phyloP scores from a whole-genome alignment of 2,888 invertebrate genomes.

The Scaptomyza reducta region DNA sequence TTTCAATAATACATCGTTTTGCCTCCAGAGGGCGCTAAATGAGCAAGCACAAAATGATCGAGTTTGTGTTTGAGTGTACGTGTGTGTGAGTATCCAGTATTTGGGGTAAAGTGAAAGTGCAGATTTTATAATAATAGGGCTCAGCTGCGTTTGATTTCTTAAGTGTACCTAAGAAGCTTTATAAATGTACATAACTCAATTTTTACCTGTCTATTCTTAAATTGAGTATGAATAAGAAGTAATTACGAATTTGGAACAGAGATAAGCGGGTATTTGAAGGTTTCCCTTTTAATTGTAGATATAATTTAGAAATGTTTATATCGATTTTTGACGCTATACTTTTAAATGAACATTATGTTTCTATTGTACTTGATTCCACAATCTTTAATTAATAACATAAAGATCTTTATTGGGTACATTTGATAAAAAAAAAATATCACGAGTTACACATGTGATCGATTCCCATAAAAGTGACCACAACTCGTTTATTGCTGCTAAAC shows the following conservation, averaged over 20 bases:
- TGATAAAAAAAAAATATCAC: background rate
- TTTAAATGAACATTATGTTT: background rate
- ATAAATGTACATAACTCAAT: constrained; percentile 3
- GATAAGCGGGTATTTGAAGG: background rate
- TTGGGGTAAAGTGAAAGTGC: constrained; percentile 77
- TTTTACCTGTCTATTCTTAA: background rate
- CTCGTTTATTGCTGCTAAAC: constrained; percentile 22
- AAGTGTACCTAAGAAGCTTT: constrained; percentile 10
- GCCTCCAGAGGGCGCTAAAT: constrained; percentile 46
- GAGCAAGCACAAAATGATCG: constrained; percentile 15
- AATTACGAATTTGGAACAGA: constrained; percentile 3
- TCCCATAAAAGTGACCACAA: constrained; percentile 36
- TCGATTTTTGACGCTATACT: too few relatives aligned
- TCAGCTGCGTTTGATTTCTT: constrained; percentile 3
- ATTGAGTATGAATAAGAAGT: background rate
- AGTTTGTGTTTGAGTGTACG: background rate
- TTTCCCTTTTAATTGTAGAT: background rate
- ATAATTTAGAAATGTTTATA: background rate
- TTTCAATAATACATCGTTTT: constrained; percentile 19
- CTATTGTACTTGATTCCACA: background rate
- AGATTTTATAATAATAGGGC: constrained; percentile 42
- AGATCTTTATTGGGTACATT: constrained; percentile 2
- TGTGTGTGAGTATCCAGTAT: constrained; percentile 39
- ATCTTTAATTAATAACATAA: background rate
- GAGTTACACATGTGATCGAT: constrained; percentile 25